Base-by-base conservation (phyloP, 2,888 invertebrate genomes). In the Drosophila colorata region DNA sequence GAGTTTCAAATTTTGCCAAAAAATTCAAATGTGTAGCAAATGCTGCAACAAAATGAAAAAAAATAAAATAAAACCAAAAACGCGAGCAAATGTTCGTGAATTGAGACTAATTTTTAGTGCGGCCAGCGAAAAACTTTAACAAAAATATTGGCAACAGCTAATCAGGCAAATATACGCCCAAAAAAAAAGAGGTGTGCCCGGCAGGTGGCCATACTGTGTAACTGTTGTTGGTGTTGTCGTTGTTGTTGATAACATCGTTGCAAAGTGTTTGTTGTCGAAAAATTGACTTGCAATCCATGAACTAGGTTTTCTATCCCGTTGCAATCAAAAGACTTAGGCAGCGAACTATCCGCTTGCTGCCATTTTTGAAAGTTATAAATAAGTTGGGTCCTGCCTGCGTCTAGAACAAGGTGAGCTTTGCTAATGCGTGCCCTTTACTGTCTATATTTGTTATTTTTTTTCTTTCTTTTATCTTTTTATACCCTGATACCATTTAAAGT, bases 211-310 rank as follows among this genome's bases (percentile, higher is more conserved):
- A 49, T 40, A 46, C 52, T 59, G 73, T 72, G 46, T 43, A 25
- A 20, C 31, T 56, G 35, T 40, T 51, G 46, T 25, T 70, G 67
- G 38, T 69, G 71, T 49, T 68, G 65, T 40, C 66, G 63, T 69
- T 77, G 67, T 69, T 78, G 78, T 79, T 88, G 84, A 85, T 85
- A 85, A 87, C 88, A 85, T 85, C 84, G 70, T 73, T 76, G 84
- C 84, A 87, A 84, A 72, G 71, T 88, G 86, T 85, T 85, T 87
- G 80, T 85, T 85, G 85, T 88, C 87, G 79, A 79, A 87, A 83
- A 84, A 81, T 78, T 81, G 73, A 86, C 81, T 86, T 75, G 84
- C 85, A 84, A 79, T 81, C 85, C 78, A 67, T 65, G 57, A 66
- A 78, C 74, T 67, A 81, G 69, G 61, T 85, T 81, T 83, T 74